Evolutionary conservation across 2,113 vertebrate species (phyloP), one percentile per base, ranked within the genome.

Genomic region (Paracanthobrama guichenoti): DNA sequence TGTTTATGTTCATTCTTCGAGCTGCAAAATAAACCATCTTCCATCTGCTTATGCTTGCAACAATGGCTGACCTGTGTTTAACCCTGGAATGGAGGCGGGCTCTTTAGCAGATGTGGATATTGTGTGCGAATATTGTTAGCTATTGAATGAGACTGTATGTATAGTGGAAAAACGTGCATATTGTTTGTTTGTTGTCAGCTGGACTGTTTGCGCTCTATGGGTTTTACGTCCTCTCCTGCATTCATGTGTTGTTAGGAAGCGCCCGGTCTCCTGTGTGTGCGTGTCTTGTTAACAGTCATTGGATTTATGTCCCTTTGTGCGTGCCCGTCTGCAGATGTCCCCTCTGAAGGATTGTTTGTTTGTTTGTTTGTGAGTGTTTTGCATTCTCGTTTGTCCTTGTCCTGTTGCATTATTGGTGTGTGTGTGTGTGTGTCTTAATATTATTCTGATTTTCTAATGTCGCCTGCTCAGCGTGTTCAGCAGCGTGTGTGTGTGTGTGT

Each of bases 231-330:
- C 85, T 89, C 88, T 88, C 87, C 86, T 91, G 90, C 88, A 89
- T 91, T 89, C 91, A 89, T 89, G 89, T 88, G 90, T 91, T 91
- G 90, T 92, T 91, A 88, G 90, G 83, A 46, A 79, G 91, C 92
- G 92, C 92, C 88, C 87, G 88, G 88, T 89, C 89, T 91, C 88
- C 91, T 86, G 88, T 90, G 90, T 88, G 88, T 89, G 91, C 16
- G 26, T 89, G 90, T 89, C 92, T 92, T 91, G 91, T 92, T 94
- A 93, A 93, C 94, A 94, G 90, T 93, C 91, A 85, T 89, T 91
- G 90, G 90, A 81, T 93, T 94, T 91, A 91, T 93, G 91, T 92
- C 91, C 88, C 91, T 64, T 82, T 89, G 88, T 92, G 90, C 66
- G 87, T 91, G 91, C 88, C 90, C 90, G 86, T 92, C 89, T 88